Percentiles rank a stretch among this genome's conserved stretches.
Evolutionary conservation across 2,888 invertebrate genomes (phyloP).

Genomic region (Chymomyza caudatula): DNA sequence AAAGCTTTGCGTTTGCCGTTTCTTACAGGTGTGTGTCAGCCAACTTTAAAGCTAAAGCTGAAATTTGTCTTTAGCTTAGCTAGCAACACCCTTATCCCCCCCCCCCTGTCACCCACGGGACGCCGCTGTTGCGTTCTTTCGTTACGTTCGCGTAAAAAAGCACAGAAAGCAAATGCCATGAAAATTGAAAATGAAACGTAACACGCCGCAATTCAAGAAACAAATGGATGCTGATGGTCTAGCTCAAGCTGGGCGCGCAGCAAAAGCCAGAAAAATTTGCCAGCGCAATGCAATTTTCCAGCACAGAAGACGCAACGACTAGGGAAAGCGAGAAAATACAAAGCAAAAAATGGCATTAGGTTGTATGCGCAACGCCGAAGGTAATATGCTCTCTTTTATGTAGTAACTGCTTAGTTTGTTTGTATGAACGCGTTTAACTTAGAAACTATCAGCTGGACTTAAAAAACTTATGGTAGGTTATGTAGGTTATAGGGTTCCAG

Average conservation of each 20-base stretch:
- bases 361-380: background rate
- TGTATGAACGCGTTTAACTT: too few relatives aligned
- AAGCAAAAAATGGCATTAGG: background rate
- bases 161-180: conserved; percentile 48
- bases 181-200: conserved; percentile 67
- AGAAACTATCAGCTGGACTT: too few relatives aligned
- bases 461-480: too few relatives aligned
- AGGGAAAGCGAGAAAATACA: background rate
- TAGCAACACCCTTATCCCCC: too few relatives aligned
- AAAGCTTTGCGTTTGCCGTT: too few relatives aligned
- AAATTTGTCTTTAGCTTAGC: background rate
- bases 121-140: too few relatives aligned
- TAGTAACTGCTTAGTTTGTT: too few relatives aligned
- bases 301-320: background rate
- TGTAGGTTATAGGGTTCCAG: too few relatives aligned
- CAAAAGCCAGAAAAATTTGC: conserved; percentile 18
- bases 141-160: too few relatives aligned
- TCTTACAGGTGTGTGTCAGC: background rate
- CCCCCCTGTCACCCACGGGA: too few relatives aligned
- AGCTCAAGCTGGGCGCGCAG: background rate
- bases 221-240: conserved; percentile 47
- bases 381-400: background rate
- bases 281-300: conserved; percentile 42
- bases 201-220: conserved; percentile 56
- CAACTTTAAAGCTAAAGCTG: background rate